Conservation (phyloP, 1,140 invertebrate genomes). For the Platyura marginata region DNA sequence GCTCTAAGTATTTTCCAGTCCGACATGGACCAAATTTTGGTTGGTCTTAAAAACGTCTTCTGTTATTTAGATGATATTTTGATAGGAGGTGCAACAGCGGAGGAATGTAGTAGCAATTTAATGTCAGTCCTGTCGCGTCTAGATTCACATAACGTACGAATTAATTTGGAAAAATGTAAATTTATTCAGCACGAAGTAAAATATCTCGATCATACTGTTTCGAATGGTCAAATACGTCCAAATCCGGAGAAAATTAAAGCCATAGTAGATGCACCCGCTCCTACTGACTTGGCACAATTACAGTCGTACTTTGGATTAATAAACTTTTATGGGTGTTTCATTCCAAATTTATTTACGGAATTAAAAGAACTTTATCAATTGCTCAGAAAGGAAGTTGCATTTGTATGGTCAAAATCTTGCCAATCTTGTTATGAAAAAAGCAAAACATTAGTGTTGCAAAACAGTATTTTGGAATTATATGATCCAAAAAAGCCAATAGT, state of each 20-base stretch:
- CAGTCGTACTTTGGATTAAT: slow-evolving; percentile 7
- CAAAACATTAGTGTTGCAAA: slow-evolving; percentile 6
- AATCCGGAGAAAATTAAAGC: slow-evolving; percentile 7
- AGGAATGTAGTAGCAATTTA: slow-evolving; percentile 9
- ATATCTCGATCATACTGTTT: slow-evolving; percentile 9
- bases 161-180: no score
- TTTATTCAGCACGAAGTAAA: no score
- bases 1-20: slow-evolving; percentile 3
- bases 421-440: slow-evolving; percentile 5
- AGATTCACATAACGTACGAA: no score
- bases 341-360: slow-evolving; percentile 6
- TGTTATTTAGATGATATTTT: slow-evolving; percentile 20
- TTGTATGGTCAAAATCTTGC: slow-evolving; percentile 7
- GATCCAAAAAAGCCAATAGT: slow-evolving; percentile 6
- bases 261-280: slow-evolving; percentile 7
- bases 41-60: slow-evolving; percentile 8
- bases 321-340: slow-evolving; percentile 9
- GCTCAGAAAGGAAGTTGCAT: slow-evolving; percentile 7
- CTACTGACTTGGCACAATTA: slow-evolving; percentile 5
- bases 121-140: neutral
- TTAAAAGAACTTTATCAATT: slow-evolving; percentile 13
- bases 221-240: neutral
- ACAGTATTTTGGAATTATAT: slow-evolving; percentile 5
- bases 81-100: slow-evolving; percentile 9
- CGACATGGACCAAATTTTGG: slow-evolving; percentile 9